Base-by-base conservation (phyloP, 2,797 vertebrate species). In the Alcedo atthis region DNA sequence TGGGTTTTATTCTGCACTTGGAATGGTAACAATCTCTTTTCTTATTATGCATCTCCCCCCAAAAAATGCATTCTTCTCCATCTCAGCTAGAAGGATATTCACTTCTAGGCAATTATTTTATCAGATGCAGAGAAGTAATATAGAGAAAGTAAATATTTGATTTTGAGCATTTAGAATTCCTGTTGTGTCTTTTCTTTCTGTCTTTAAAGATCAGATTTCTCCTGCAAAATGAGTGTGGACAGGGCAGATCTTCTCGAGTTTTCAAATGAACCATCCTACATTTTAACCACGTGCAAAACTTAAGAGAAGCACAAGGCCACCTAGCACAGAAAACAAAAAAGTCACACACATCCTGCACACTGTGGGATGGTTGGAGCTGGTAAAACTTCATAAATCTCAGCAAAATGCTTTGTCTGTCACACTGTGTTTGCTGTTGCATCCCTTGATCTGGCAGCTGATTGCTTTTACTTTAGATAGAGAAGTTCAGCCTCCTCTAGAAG, bases 71-170 rank as follows among this genome's bases (percentile, higher is more conserved):
- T 45, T 71, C 30, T 91, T 78, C 54, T 83, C 63, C 42, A 62
- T 58, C 69, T 63, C 61, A 73, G 59, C 80, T 79, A 58, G 77
- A 90, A 94, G 35, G 35, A 7, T 77, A n/a, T 80, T 26, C 15
- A 64, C 46, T 92, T 79, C 53, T 28, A 83, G 42, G 43, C 46
- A 86, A 79, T 81, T 91, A 51, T 68, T 76, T 68, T 87, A 58
- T 19, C 62, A 87, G 43, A 63, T 88, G 37, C 20, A 75, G 48
- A 82, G 45, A 74, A 87, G 62, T 75, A 51, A 79, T 46, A 69
- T 9, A 64, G 32, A 48, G 71, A 78, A 78, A 84, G 43, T 37
- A 96, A 95, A 95, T 85, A 88, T 86, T 94, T 94, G 22, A 35
- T 51, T 89, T 78, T 12, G 33, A 84, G 33, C 35, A 40, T 79